Evolutionary conservation across 2,113 vertebrate genomes (phyloP).

Genomic region (Carlito syrichta): DNA sequence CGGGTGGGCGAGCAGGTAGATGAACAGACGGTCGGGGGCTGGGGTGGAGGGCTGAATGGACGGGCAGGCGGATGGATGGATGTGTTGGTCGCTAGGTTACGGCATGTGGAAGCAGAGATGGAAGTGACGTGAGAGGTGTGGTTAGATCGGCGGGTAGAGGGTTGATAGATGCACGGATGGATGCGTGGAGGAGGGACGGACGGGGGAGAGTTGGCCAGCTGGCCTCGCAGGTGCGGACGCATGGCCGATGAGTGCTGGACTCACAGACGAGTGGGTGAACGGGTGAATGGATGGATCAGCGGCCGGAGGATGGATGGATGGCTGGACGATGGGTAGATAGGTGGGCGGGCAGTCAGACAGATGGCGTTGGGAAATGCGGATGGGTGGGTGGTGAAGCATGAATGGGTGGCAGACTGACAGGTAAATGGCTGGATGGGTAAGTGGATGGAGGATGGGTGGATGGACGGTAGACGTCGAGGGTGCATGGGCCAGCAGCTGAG

Average conservation of each 20-base stretch:
- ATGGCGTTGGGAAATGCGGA: neutral
- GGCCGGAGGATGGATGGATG: neutral
- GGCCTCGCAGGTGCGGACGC: no score
- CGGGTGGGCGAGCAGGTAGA: no score
- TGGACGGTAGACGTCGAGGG: neutral
- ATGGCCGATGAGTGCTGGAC: no score
- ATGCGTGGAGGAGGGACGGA: neutral
- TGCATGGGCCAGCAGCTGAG: neutral
- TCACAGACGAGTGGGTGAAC: no score
- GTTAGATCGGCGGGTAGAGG: neutral
- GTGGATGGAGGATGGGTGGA: neutral
- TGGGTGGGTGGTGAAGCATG: neutral
- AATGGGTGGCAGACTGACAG: neutral
- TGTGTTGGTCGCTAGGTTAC: neutral
- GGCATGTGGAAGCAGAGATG: neutral
- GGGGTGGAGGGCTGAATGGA: neutral
- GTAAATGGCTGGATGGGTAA: neutral
- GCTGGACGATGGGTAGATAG: neutral
- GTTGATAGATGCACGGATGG: no score
- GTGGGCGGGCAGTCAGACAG: neutral
- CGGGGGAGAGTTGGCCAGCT: no score
- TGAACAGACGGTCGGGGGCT: no score
- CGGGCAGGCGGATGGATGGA: neutral
- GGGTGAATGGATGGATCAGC: no score
- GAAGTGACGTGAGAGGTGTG: no score